Base-by-base conservation (phyloP, 2,888 invertebrate genomes). In the Conus canariensis region DNA sequence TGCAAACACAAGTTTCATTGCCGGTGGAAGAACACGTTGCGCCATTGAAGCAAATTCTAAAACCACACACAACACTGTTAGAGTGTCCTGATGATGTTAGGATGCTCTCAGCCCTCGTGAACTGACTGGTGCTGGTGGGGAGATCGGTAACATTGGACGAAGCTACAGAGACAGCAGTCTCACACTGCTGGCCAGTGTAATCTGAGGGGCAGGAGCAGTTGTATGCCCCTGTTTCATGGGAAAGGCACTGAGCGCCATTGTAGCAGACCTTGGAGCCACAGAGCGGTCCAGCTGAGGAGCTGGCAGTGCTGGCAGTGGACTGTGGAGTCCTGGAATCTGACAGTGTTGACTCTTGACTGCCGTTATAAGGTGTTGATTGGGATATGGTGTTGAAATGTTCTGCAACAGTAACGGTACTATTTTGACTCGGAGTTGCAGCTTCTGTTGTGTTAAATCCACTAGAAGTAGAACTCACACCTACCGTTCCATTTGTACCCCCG, bases 191-290 rank as follows among this genome's bases (percentile, higher is more conserved):
- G 4, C 80, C 88, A 9, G 56, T 22, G 30, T 80, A 80, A 14
- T 22, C 74, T 30, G 4, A 8, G 9, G 56, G 80, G 60, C 90
- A 90, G 12, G 12, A 59, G 58, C 90, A 90, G 7, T 56, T 64
- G 22, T 80, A 60, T 14, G 45, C 59, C 1, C 59, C 59, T 7
- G 77, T 22, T n/a, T 25, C n/a, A 16, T 14, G 77, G 19, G 56
- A 58, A 25, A 2, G 30, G 74, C 90, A 90, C 25, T 12, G 19
- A n/a, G 83, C 89, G 7, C 90, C 90, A 70, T 91, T 91, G 45
- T 86, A 89, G 45, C 90, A 90, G 10, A 80, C 25, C 12, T n/a
- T 70, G 59, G 58, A 19, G 9, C 89, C 90, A 45, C 90, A 90
- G 14, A 60, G 9, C 19, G 58, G 58, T 7, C 77, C 74, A 19